Evolutionary conservation across 2,797 vertebrate species (phyloP), one percentile per base, ranked within the genome.

Genomic region (Megalops cyprinoides): DNA sequence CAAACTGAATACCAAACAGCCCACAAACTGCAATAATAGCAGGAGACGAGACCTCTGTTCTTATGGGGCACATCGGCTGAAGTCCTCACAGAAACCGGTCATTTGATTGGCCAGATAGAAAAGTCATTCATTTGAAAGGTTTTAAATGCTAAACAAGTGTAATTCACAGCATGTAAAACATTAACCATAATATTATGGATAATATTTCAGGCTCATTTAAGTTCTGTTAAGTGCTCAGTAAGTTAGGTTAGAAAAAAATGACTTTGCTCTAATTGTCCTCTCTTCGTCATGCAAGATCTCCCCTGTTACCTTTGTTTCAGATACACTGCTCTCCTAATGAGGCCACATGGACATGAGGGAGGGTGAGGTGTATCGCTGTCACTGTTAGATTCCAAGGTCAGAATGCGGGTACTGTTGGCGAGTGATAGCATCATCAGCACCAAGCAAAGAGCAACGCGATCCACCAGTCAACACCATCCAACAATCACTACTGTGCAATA

Each of bases 101-200:
- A 34, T 46, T 81, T 15, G n/a, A 39, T 4, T 28, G 15, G 46
- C 44, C 58, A 37, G 23, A 14, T 46, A 25, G 31, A 55, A 53
- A 46, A 4, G 0, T 39, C n/a, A 34, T 18, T 39, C 20, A 20
- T 31, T 34, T 28, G 14, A 76, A 15, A n/a, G 10, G 15, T 2
- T 25, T 31, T 44, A 73, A 74, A 58, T 37, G 28, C n/a, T 5
- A 44, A 65, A 79, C n/a, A 10, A 44, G 78, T 53, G 78, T 20
- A 14, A 39, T 48, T 73, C 65, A 73, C 8, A 20, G 37, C 12
- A 42, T 34, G 48, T 20, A 28, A 56, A 60, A 60, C n/a, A 28
- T 25, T 9, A n/a, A n/a, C n/a, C n/a, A n/a, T n/a, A n/a, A n/a
- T n/a, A n/a, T n/a, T n/a, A n/a, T n/a, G n/a, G n/a, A n/a, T n/a